phyloP scores from a whole-genome alignment of 2,797 vertebrate species.

The Phalanger gymnotis region DNA sequence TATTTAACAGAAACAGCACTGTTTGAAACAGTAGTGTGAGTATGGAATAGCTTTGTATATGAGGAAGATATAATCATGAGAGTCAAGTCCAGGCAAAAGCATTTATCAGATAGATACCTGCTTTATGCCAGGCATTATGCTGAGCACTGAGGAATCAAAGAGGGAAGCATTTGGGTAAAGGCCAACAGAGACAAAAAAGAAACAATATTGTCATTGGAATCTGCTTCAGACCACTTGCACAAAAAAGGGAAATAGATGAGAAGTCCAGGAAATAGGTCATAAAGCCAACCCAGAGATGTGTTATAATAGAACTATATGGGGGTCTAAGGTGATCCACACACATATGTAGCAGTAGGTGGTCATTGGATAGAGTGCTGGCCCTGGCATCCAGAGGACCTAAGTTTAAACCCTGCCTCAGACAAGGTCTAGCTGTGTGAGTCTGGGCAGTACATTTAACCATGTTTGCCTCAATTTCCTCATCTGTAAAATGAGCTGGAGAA shows the following conservation, averaged over 20 bases:
- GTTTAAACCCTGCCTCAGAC: not conserved
- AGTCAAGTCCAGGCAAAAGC: slow-evolving; percentile 22
- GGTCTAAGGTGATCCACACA: not conserved
- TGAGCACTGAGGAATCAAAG: not conserved
- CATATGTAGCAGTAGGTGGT: too few species aligned
- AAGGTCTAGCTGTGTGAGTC: not conserved
- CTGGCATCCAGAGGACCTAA: not conserved
- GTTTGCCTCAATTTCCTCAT: not conserved
- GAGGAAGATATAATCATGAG: slow-evolving; percentile 21
- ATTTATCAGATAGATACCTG: slow-evolving; percentile 19
- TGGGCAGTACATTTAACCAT: not conserved
- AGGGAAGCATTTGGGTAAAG: not conserved
- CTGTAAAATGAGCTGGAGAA: not conserved
- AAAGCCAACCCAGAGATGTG: not conserved
- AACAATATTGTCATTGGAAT: not conserved
- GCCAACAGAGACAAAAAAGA: not conserved
- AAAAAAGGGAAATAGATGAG: not conserved
- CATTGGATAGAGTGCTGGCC: not conserved
- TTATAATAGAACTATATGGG: not conserved
- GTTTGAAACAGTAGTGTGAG: not conserved
- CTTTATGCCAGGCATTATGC: not conserved
- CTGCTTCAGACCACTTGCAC: not conserved
- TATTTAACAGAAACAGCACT: not conserved
- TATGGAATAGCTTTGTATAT: not conserved
- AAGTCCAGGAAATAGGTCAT: not conserved